Evolutionary conservation across 2,113 vertebrate genomes (phyloP).

Genomic region (Calonectris borealis): DNA sequence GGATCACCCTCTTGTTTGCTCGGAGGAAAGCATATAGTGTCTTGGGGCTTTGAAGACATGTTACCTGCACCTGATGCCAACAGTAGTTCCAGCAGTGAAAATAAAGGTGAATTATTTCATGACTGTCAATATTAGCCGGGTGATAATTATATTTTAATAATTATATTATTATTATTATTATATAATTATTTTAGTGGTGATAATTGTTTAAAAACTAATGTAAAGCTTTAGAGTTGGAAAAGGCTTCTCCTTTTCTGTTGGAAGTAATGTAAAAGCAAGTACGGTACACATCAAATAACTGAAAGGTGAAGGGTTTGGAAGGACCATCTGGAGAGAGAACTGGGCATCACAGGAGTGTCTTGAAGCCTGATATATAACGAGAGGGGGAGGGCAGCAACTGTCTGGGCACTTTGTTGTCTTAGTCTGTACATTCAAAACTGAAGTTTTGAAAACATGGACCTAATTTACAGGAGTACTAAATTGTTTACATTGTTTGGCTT

Average conservation of each 20-base stretch:
- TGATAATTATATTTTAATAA: too few species aligned
- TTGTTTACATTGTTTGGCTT: neutral
- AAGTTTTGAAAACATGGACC: neutral
- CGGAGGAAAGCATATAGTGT: constrained; percentile 95
- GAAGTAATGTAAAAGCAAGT: neutral
- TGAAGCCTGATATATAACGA: neutral
- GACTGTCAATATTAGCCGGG: neutral
- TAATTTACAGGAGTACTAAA: neutral
- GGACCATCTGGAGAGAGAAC: neutral
- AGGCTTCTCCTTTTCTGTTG: neutral
- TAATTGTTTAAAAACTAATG: neutral
- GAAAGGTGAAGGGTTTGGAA: neutral
- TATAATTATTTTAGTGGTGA: neutral
- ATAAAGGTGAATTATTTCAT: constrained; percentile 83
- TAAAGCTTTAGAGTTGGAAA: neutral
- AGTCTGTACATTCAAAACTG: neutral
- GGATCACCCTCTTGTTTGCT: constrained; percentile 96
- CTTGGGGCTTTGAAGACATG: constrained; percentile 99
- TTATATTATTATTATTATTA: too few species aligned
- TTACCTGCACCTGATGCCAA: constrained; percentile 91
- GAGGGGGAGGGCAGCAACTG: neutral
- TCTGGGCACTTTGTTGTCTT: neutral
- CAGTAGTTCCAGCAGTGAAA: constrained; percentile 86
- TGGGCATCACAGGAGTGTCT: neutral
- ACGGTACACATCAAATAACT: neutral